A percentile compares a stretch with the other conserved stretches of the same genome.
phyloP scores from a whole-genome alignment of 2,888 invertebrate species.

The Sabatieria punctata region DNA sequence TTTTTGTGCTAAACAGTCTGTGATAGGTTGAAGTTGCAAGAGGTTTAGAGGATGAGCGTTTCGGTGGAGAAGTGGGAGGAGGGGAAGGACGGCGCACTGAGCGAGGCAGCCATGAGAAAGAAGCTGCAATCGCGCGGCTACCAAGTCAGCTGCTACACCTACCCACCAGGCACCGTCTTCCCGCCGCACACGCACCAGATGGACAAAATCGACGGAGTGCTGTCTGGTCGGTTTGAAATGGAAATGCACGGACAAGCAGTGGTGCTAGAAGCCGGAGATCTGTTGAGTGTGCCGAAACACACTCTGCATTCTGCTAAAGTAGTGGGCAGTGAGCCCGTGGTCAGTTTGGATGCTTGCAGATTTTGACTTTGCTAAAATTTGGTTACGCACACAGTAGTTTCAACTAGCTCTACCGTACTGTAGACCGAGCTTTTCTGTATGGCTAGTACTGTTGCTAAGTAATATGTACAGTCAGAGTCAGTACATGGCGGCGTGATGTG shows the following conservation, averaged over 20 bases:
- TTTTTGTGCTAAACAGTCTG: no score
- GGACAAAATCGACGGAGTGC: conserved; percentile 28
- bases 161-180: conserved; percentile 25
- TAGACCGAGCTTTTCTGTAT: no score
- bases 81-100: conserved; percentile 26
- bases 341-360: conserved; percentile 29
- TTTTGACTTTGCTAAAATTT: no score
- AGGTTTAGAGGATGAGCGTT: no score
- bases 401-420: no score
- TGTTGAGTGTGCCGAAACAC: conserved; percentile 25
- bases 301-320: conserved; percentile 27
- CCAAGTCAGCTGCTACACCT: conserved; percentile 20
- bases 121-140: conserved; percentile 25
- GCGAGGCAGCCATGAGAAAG: conserved; percentile 20
- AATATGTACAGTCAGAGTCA: no score
- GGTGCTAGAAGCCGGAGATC: conserved; percentile 27
- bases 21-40: no score
- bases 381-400: no score
- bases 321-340: conserved; percentile 21
- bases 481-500: no score
- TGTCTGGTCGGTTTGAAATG: conserved; percentile 24
- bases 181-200: conserved; percentile 27
- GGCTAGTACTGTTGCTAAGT: no score
- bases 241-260: conserved; percentile 26
- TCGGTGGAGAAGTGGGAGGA: no score